These are phyloP conservation scores for Tridacna crocea DNA, from an alignment of 2,888 invertebrate genomes.

Conservation along the genomic window DNA sequence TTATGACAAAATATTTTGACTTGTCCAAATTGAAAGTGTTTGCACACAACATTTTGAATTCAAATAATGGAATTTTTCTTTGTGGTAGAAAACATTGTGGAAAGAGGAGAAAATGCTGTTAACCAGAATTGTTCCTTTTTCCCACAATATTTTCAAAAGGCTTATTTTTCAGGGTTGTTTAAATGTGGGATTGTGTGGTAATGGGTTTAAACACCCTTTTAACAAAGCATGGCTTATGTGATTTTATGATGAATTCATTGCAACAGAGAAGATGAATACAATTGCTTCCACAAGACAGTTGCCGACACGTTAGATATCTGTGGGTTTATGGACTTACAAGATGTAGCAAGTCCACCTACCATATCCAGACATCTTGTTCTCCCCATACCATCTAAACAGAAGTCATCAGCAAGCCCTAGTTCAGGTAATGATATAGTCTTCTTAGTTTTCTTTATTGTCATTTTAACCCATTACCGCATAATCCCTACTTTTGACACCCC, in stretches of 20 bases:
- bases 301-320: conserved; percentile 92
- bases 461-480: not conserved
- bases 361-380: conserved; percentile 95
- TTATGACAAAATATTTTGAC: too few relatives aligned
- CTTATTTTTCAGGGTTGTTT: too few relatives aligned
- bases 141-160: too few relatives aligned
- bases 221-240: too few relatives aligned
- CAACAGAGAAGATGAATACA: conserved; percentile 81
- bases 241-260: too few relatives aligned
- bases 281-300: conserved; percentile 87
- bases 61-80: too few relatives aligned
- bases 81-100: not conserved
- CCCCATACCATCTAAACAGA: conserved; percentile 85
- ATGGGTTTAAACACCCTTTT: too few relatives aligned
- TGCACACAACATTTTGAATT: too few relatives aligned
- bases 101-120: not conserved
- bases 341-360: conserved; percentile 95
- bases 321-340: conserved; percentile 94
- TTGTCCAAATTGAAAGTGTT: too few relatives aligned
- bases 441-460: not conserved
- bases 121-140: too few relatives aligned
- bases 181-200: too few relatives aligned
- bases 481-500: too few relatives aligned
- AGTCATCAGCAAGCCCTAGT: conserved; percentile 28
- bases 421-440: not conserved